These are phyloP conservation scores for Lindbergichthys nudifrons DNA, from an alignment of 2,797 vertebrate species.

Conservation along the genomic window DNA sequence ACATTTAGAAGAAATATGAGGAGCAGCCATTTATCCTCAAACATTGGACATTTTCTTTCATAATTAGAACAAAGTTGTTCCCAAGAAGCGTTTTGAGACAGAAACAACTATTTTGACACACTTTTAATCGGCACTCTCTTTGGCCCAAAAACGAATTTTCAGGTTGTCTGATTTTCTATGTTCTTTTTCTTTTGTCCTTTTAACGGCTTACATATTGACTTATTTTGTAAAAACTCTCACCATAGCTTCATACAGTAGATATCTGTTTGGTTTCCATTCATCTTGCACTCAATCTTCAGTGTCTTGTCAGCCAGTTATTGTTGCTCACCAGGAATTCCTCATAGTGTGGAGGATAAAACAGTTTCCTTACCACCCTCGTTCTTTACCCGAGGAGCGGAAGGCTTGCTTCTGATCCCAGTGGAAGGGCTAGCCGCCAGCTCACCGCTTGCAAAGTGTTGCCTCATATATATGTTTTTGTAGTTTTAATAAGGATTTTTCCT, in stretches of 20 bases:
- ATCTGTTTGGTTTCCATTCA: not conserved
- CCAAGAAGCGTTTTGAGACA: too few relatives aligned
- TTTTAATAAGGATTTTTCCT: slow-evolving; percentile 26
- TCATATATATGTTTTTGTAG: slow-evolving; percentile 47
- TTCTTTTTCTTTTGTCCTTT: too few relatives aligned
- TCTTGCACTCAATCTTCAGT: slow-evolving; percentile 6
- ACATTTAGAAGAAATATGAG: too few relatives aligned
- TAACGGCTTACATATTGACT: too few relatives aligned
- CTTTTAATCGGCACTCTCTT: too few relatives aligned
- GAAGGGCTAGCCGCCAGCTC: slow-evolving; percentile 44
- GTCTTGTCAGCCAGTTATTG: slow-evolving; percentile 5
- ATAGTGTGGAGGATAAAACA: slow-evolving; percentile 1
- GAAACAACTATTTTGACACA: too few relatives aligned
- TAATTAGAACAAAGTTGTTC: too few relatives aligned
- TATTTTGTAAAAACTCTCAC: too few relatives aligned
- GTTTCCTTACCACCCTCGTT: slow-evolving; percentile 15
- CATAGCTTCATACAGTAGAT: not conserved
- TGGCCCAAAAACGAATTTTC: too few relatives aligned
- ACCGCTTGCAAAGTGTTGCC: slow-evolving; percentile 67
- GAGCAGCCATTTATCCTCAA: too few relatives aligned
- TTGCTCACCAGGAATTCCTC: slow-evolving; percentile 41
- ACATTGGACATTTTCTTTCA: too few relatives aligned
- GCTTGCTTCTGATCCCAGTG: slow-evolving; percentile 42
- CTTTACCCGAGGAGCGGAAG: not conserved
- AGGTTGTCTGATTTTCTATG: too few relatives aligned